Base-by-base conservation (phyloP, 2,888 invertebrate species). In the Coelopa pilipes region DNA sequence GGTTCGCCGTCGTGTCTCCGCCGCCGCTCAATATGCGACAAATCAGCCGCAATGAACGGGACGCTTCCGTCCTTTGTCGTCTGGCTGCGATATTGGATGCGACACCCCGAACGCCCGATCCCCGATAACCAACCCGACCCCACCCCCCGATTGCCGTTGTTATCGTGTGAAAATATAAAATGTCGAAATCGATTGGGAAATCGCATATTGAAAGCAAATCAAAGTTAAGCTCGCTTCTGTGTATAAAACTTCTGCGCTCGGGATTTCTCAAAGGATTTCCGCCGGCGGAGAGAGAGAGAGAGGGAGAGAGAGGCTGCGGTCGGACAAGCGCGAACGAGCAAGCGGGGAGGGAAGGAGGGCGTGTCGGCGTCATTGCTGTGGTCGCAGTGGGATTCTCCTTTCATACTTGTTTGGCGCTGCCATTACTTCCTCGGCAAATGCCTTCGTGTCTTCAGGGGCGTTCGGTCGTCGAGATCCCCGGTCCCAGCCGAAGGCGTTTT, bases 31-130 rank as follows among this genome's bases (percentile, higher is more conserved):
- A 70, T 70, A 67, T 60, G 75, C 67, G 53, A 65, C 74, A 72
- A 74, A 74, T 74, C 76, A 76, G 72, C 72, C 70, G 62, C 74
- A 70, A 74, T 57, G 65, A 57, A 45, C 19, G 65, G 53, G 65
- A 13, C 55, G 63, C 53, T 55, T 59, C 17, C 19, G 47, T 66
- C 19, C 55, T 66, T 59, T 47, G 46, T 65, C 47, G 49, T 15
- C 59, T 49, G n/a, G 66, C 34, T 62, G 24, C 67, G 53, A 55
- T 67, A 34, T 55, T 34, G 67, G 50, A 53, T 21, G 53, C 47
- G 67, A 53, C 17, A 17, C 11, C 5, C 53, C n/a, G 17, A 19
- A 13, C 65, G 19, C 59, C 21, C 17, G 59, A 10, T n/a, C 59
- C n/a, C 17, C 67, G 19, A 19, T 45, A 17, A 45, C 45, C 15